Conservation (phyloP, 2,888 invertebrate species). For the Yponomeuta cagnagella region DNA sequence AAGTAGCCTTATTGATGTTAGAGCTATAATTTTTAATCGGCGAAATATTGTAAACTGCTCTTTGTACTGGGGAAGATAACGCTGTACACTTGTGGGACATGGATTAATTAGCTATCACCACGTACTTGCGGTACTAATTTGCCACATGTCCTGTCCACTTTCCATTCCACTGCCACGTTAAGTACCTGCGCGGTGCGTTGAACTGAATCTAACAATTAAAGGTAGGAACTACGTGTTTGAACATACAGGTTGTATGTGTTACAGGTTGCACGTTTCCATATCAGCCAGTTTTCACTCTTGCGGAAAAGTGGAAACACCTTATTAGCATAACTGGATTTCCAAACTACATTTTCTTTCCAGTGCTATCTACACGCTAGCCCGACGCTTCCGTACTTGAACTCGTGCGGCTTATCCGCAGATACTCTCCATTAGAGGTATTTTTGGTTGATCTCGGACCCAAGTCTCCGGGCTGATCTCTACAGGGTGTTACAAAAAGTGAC, state of each 20-base stretch:
- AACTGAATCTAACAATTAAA: slow-evolving; percentile 36
- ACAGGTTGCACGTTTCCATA: slow-evolving; percentile 20
- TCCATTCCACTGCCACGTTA: slow-evolving; percentile 28
- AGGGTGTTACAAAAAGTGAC: no score
- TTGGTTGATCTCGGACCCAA: no score
- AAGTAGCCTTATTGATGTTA: no score
- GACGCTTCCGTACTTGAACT: neutral
- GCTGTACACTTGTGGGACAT: neutral
- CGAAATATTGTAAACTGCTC: no score
- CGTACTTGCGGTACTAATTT: neutral
- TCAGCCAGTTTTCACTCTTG: neutral
- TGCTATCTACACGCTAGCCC: neutral
- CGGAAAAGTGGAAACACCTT: neutral
- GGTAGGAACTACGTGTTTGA: slow-evolving; percentile 39
- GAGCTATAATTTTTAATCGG: no score
- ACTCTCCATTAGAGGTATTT: no score
- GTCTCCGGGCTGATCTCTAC: no score
- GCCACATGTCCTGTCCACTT: slow-evolving; percentile 35
- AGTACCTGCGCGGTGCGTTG: slow-evolving; percentile 37
- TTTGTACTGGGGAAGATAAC: neutral
- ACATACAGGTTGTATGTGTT: slow-evolving; percentile 24
- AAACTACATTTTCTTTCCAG: neutral
- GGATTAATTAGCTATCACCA: neutral
- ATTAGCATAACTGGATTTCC: neutral
- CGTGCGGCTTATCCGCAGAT: no score